Conservation (phyloP, 2,113 vertebrate species). For the Motacilla tschutschensis region DNA sequence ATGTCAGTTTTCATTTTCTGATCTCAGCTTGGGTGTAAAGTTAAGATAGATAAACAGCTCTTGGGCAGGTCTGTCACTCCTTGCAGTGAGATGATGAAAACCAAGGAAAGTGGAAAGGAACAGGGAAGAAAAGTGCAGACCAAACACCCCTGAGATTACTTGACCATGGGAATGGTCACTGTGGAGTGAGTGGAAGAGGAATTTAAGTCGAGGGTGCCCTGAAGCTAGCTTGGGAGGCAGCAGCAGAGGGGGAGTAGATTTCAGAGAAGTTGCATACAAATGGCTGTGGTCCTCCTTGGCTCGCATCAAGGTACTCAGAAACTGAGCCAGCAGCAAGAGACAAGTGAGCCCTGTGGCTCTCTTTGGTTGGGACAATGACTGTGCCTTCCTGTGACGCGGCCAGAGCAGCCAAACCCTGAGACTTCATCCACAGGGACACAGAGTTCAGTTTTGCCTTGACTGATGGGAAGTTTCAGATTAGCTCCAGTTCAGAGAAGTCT, state of each 20-base stretch:
- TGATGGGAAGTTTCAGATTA: background rate
- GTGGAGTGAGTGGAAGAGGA: background rate
- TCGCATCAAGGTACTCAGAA: background rate
- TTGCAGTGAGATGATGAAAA: background rate
- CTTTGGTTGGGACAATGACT: background rate
- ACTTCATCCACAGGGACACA: background rate
- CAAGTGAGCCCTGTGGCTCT: fast-evolving
- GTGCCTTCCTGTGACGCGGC: background rate
- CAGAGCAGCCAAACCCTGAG: background rate
- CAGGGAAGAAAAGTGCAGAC: background rate
- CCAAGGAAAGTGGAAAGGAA: background rate
- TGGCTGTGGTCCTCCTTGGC: background rate
- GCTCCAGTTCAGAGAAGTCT: background rate
- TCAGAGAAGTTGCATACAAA: background rate
- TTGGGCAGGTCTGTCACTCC: background rate
- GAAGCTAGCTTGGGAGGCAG: background rate
- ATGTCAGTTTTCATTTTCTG: background rate
- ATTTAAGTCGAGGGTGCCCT: background rate
- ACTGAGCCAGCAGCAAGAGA: background rate
- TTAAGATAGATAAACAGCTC: background rate
- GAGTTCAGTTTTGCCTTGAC: background rate
- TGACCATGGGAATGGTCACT: fast-evolving
- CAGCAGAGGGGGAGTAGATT: background rate
- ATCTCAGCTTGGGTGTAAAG: background rate
- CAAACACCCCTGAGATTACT: background rate